These are phyloP conservation scores for Bombus vancouverensis DNA, from an alignment of 1,140 invertebrate species.

Conservation along the genomic window DNA sequence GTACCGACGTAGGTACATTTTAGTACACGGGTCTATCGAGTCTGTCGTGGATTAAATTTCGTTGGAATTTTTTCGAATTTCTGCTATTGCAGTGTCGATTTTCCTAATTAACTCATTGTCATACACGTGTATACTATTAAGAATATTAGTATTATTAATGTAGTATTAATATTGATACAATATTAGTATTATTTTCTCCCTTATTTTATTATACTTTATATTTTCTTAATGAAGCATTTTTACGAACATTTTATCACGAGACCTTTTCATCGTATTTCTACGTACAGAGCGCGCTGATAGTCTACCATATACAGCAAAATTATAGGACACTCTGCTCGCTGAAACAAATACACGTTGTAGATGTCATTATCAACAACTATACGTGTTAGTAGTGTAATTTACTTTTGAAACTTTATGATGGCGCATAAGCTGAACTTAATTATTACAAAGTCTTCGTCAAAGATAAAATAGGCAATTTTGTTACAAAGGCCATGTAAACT, in stretches of 20 bases:
- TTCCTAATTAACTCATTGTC: not conserved
- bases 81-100: no score
- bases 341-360: no score
- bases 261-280: not conserved
- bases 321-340: no score
- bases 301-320: no score
- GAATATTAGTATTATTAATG: not conserved
- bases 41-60: not conserved
- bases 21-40: not conserved
- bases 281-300: not conserved
- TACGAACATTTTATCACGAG: not conserved
- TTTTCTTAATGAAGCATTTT: not conserved
- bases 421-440: not conserved
- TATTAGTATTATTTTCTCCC: not conserved
- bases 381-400: not conserved
- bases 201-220: not conserved
- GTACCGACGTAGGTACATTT: no score
- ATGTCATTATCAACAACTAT: not conserved
- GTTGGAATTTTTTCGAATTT: no score
- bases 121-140: no score
- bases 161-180: no score
- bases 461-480: no score
- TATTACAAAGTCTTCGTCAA: not conserved
- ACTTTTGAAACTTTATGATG: not conserved
- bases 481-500: not conserved